Percentiles rank a stretch among this genome's conserved stretches.
Evolutionary conservation across 1,140 invertebrate genomes (phyloP).

Genomic region (Oedothorax gibbosus): DNA sequence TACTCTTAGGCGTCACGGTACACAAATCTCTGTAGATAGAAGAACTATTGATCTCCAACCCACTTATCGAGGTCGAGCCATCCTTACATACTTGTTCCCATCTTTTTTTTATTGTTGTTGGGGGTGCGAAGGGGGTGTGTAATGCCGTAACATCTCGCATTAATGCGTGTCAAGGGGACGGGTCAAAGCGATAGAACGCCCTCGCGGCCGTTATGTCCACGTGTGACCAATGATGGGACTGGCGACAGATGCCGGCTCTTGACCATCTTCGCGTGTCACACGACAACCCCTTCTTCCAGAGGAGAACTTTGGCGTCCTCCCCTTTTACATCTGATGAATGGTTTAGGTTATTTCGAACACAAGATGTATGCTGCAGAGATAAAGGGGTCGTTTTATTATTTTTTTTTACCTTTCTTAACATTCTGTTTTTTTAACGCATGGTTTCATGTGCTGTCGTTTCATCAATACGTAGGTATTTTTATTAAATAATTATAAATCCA

Average conservation of each 20-base stretch:
- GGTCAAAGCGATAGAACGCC: slow-evolving; percentile 57
- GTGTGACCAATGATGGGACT: slow-evolving; percentile 54
- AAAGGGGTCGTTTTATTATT: neutral
- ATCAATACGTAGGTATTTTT: no score
- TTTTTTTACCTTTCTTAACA: no score
- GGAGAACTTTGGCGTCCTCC: neutral
- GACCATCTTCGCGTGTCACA: slow-evolving; percentile 34
- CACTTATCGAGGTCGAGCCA: no score
- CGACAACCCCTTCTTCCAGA: slow-evolving; percentile 7
- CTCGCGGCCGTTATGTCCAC: slow-evolving; percentile 51
- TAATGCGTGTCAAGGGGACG: slow-evolving; percentile 33
- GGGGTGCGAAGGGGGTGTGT: slow-evolving; percentile 42
- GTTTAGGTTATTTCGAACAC: neutral
- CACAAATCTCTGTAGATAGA: no score
- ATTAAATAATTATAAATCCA: no score
- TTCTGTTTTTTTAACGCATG: no score
- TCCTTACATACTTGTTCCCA: neutral
- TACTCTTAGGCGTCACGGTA: no score
- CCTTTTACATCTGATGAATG: slow-evolving; percentile 34
- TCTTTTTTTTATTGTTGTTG: slow-evolving; percentile 13
- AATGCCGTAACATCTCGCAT: slow-evolving; percentile 48
- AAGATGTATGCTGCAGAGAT: neutral
- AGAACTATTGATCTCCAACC: no score
- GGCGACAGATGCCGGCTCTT: slow-evolving; percentile 54
- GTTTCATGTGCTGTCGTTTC: no score